Evolutionary conservation across 2,888 invertebrate genomes (phyloP).

Genomic region (Azorinus chamasolen): DNA sequence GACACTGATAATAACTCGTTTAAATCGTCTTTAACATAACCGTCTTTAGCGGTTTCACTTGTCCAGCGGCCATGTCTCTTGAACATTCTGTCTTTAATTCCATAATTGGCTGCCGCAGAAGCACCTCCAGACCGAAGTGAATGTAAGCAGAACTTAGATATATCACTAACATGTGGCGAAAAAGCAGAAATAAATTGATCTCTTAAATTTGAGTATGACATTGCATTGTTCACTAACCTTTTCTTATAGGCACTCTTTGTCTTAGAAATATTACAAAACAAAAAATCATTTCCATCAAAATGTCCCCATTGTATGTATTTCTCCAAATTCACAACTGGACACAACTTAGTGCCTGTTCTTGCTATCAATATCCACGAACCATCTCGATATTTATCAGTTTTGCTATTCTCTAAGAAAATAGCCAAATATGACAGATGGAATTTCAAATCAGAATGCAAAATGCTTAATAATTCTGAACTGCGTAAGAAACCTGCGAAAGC

Average conservation of each 20-base stretch:
- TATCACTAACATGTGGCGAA: background rate
- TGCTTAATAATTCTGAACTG: no score
- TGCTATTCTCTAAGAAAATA: constrained; percentile 27
- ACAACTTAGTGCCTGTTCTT: no score
- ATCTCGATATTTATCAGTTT: constrained; percentile 43
- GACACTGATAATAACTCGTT: no score
- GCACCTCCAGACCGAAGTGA: constrained; percentile 12
- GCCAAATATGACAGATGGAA: constrained; percentile 11
- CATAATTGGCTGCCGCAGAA: constrained; percentile 10
- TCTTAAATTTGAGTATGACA: constrained; percentile 12
- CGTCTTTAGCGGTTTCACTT: constrained; percentile 16
- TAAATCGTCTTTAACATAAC: constrained; percentile 7
- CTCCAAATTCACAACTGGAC: no score
- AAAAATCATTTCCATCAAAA: background rate
- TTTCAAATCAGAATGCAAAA: constrained; percentile 13
- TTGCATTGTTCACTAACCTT: background rate
- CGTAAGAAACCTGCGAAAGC: constrained; percentile 36
- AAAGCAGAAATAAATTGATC: background rate
- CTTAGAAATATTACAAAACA: background rate
- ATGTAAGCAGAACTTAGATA: background rate
- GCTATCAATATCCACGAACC: constrained; percentile 26
- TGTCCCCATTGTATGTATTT: no score
- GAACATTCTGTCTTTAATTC: constrained; percentile 9
- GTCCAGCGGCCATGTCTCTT: constrained; percentile 14
- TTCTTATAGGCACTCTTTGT: background rate